A percentile compares a stretch with the other conserved stretches of the same genome.
Evolutionary conservation across 2,888 invertebrate genomes (phyloP).

Genomic region (Deilephila elpenor): DNA sequence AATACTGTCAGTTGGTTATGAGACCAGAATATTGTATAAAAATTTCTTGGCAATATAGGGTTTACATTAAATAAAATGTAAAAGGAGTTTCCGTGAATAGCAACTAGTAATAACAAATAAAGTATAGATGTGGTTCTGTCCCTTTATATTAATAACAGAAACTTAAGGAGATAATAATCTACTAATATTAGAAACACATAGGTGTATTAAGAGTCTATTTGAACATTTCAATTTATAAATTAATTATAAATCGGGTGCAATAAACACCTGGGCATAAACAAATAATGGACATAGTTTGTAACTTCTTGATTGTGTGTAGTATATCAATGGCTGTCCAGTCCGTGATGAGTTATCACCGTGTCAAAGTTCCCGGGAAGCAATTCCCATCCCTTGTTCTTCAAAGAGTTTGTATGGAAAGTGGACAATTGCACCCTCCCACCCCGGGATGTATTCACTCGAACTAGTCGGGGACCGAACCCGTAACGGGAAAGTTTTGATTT

Average conservation of each 20-base stretch:
- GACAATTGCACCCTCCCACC: constrained; percentile 64
- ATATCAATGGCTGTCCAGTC: constrained; percentile 36
- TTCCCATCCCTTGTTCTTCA: constrained; percentile 59
- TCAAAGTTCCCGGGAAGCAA: constrained; percentile 53
- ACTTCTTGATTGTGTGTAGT: neutral
- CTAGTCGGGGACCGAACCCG: constrained; percentile 65
- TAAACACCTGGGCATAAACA: neutral
- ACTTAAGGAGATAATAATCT: too few species aligned
- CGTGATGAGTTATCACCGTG: constrained; percentile 51
- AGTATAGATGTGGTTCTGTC: too few species aligned
- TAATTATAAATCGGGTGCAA: neutral
- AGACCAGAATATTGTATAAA: too few species aligned
- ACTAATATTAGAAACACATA: too few species aligned
- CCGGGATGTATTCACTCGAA: constrained; percentile 71
- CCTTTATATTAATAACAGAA: too few species aligned
- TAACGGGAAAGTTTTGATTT: constrained; percentile 82
- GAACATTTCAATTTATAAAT: too few species aligned
- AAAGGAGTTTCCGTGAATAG: too few species aligned
- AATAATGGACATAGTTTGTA: neutral
- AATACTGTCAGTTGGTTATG: neutral
- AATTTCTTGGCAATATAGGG: too few species aligned
- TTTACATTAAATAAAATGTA: too few species aligned
- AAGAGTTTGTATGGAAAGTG: constrained; percentile 63
- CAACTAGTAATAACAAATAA: too few species aligned
- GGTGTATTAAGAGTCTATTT: too few species aligned